Evolutionary conservation across 1,140 invertebrate genomes (phyloP), one percentile per base, ranked within the genome.

Genomic region (Nautilus pompilius): DNA sequence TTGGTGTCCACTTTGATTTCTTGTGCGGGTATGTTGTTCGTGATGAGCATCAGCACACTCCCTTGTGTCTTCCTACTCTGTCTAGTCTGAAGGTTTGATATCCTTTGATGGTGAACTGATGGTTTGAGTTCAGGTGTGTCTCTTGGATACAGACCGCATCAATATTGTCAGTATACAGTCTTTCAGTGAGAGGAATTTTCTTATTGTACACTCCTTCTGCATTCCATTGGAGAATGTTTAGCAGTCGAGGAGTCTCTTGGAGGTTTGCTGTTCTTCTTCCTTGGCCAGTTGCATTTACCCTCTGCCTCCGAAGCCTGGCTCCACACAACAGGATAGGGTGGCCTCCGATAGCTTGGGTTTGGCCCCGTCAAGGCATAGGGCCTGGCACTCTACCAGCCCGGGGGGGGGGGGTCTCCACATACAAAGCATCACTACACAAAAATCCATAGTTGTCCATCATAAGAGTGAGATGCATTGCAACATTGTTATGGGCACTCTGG

Each of bases 191-290:
- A 32, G 24, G 30, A 10, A 56, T 13, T 34, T 62, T 62, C 24
- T 57, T 62, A 20, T 51, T 53, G 46, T 30, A 53, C 3, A 61
- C 32, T 10, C 59, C 59, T 24, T 61, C 48, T 4, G 46, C 59
- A 53, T 61, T 61, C 59, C 59, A 61, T 13, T 61, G 59, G 2
- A 61, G 26, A n/a, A 61, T 53, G 49, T 51, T 61, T 28, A 61
- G n/a, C 3, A 33, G 26, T 22, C 13, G 33, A 4, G 4, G 4
- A n/a, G n/a, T n/a, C n/a, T n/a, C n/a, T n/a, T n/a, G n/a, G n/a
- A n/a, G n/a, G n/a, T n/a, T n/a, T 36, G 4, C 34, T 22, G 56
- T 6, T 20, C 24, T 58, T 6, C 41, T 5, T 8, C 41, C 6
- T 10, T 33, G 13, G 56, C 22, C 56, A 58, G 6, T 58, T 29